Conservation (phyloP, 2,113 vertebrate genomes). For the Pitta sordida region DNA sequence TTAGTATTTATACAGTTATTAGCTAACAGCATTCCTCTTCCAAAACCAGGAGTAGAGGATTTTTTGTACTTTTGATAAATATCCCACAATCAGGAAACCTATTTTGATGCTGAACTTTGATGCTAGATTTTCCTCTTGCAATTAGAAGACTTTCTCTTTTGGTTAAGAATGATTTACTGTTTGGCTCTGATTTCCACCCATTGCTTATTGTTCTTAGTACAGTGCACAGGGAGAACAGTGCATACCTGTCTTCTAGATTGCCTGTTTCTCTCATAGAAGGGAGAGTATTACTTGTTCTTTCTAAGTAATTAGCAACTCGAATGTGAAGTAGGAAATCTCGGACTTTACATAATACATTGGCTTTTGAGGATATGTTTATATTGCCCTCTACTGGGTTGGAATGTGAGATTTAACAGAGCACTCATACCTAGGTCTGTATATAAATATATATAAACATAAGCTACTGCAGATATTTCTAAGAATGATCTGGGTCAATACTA, state of each 20-base stretch:
- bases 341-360: neutral
- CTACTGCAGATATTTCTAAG: neutral
- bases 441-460: neutral
- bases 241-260: neutral
- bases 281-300: neutral
- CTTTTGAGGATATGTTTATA: neutral
- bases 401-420: neutral
- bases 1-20: neutral
- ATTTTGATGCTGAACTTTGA: too few relatives aligned
- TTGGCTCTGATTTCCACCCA: neutral
- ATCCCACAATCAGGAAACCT: neutral
- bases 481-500: neutral
- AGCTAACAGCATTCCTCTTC: neutral
- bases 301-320: neutral
- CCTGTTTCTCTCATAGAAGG: neutral
- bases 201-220: neutral
- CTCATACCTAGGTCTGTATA: neutral
- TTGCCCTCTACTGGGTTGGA: slow-evolving; percentile 48
- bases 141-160: neutral
- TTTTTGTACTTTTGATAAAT: neutral
- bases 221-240: neutral
- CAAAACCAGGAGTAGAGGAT: neutral
- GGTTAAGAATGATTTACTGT: neutral
- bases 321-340: neutral
- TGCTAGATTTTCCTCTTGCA: neutral